Evolutionary conservation across 2,797 vertebrate species (phyloP).

Genomic region (Botia kubotai): DNA sequence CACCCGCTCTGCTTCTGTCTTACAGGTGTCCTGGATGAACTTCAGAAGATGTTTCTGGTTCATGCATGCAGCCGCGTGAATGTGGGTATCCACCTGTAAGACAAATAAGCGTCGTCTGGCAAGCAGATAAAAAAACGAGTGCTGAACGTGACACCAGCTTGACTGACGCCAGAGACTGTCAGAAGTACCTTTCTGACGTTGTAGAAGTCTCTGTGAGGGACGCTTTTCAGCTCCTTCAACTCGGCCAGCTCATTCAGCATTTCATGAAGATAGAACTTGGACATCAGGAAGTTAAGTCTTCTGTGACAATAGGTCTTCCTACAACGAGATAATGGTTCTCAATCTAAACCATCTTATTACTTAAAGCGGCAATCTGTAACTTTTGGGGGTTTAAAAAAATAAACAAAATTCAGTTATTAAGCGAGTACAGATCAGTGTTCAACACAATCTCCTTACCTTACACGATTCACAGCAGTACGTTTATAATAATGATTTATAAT

Average conservation of each 20-base stretch:
- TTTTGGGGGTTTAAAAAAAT: too few relatives aligned
- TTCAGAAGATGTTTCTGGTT: slow-evolving; percentile 94
- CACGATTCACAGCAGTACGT: too few relatives aligned
- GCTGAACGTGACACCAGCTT: background rate
- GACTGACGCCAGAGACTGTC: background rate
- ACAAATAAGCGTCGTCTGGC: background rate
- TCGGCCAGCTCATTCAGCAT: slow-evolving; percentile 98
- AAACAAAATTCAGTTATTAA: too few relatives aligned
- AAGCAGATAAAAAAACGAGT: background rate
- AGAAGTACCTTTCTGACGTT: slow-evolving; percentile 92
- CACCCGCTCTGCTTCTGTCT: slow-evolving; percentile 84
- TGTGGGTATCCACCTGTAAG: slow-evolving; percentile 93
- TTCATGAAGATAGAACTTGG: slow-evolving; percentile 95
- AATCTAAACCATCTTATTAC: background rate
- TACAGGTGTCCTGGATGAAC: slow-evolving; percentile 91
- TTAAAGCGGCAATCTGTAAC: too few relatives aligned
- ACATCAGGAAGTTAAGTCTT: slow-evolving; percentile 91
- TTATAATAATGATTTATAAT: too few relatives aligned
- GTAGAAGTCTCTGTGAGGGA: slow-evolving; percentile 95
- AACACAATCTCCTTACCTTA: too few relatives aligned
- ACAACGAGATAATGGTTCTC: slow-evolving; percentile 23
- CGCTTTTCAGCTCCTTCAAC: slow-evolving; percentile 92
- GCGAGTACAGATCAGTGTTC: too few relatives aligned
- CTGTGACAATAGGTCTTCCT: slow-evolving; percentile 97
- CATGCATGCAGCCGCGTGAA: slow-evolving; percentile 97